These are phyloP conservation scores for Candoia aspera DNA, from an alignment of 2,113 vertebrate genomes.

Conservation along the genomic window DNA sequence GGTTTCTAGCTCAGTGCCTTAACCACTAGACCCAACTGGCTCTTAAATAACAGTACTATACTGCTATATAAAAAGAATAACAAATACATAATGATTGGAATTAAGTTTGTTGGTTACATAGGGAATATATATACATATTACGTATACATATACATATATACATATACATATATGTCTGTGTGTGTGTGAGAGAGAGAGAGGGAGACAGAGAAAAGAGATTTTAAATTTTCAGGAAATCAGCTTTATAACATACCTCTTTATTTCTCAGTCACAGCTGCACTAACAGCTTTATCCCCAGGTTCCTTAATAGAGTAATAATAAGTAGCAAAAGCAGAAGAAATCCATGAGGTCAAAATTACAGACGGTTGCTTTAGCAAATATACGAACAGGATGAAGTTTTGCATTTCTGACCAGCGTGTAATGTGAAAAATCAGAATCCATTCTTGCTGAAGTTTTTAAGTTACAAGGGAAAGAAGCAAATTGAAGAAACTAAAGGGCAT, in stretches of 20 bases:
- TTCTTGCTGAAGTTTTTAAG: not conserved
- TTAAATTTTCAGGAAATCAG: too few species aligned
- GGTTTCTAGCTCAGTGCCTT: too few species aligned
- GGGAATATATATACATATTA: too few species aligned
- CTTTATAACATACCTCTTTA: constrained; percentile 1
- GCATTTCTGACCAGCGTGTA: not conserved
- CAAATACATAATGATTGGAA: too few species aligned
- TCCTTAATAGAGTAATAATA: constrained; percentile 27
- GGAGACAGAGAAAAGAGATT: too few species aligned
- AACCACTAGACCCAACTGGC: too few species aligned
- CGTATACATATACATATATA: too few species aligned
- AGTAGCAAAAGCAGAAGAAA: constrained; percentile 27
- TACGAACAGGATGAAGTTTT: not conserved
- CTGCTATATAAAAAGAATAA: too few species aligned
- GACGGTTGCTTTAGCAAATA: constrained; percentile 13
- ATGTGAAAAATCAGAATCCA: not conserved
- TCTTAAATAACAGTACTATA: too few species aligned
- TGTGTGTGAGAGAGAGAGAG: too few species aligned
- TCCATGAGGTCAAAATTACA: not conserved
- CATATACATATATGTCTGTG: too few species aligned
- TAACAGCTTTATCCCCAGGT: constrained; percentile 28
- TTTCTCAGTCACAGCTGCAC: constrained; percentile 11
- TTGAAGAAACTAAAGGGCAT: not conserved
- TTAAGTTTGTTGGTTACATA: too few species aligned
- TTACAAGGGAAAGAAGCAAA: not conserved